Conservation (phyloP, 2,113 vertebrate genomes). For the Perca fluviatilis region DNA sequence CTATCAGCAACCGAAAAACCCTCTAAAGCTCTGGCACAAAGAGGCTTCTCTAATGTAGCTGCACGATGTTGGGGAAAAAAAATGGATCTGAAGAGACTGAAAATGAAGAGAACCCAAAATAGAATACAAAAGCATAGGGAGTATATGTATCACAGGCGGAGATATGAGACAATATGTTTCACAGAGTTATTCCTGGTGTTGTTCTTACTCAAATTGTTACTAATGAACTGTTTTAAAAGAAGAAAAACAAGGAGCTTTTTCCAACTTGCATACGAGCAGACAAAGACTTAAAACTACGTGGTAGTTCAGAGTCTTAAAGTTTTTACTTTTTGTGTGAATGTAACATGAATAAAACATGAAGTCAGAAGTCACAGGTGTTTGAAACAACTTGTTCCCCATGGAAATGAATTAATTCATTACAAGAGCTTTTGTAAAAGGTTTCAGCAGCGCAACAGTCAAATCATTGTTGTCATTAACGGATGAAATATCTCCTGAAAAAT, state of each 20-base stretch:
- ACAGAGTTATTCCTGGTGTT: slow-evolving; percentile 27
- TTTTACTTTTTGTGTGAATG: background rate
- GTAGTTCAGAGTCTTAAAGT: background rate
- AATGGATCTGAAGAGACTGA: slow-evolving; percentile 13
- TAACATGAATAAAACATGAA: too few species aligned
- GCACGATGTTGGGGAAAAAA: background rate
- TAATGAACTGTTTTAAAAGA: background rate
- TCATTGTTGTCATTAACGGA: too few species aligned
- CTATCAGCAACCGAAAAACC: slow-evolving; percentile 4
- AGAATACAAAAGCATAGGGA: background rate
- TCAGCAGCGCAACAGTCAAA: too few species aligned
- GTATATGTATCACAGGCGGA: background rate
- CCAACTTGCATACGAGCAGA: background rate
- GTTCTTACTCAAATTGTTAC: background rate
- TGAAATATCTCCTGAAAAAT: too few species aligned
- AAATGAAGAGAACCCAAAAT: background rate
- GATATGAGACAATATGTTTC: background rate
- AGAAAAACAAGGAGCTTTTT: background rate
- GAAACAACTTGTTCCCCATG: too few species aligned
- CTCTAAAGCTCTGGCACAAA: background rate
- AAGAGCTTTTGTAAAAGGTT: too few species aligned
- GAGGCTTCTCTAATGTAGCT: slow-evolving; percentile 14
- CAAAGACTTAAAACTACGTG: too few species aligned
- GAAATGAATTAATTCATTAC: too few species aligned
- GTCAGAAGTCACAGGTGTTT: background rate